Evolutionary conservation across 2,797 vertebrate species (phyloP).

Genomic region (Pogoniulus pusillus): DNA sequence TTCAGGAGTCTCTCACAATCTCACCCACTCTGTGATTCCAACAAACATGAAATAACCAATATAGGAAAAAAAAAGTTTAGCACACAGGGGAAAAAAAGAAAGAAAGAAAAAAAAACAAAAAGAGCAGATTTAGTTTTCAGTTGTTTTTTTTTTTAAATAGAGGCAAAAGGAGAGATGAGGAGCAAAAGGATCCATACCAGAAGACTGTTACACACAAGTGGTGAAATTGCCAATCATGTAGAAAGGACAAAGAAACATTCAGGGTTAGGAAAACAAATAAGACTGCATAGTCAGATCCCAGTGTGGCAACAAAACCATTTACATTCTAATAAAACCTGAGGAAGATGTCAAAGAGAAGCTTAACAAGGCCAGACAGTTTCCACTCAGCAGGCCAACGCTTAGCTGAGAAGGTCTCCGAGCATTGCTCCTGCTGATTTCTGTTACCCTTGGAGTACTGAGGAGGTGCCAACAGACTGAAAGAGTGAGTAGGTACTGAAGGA

Average conservation of each 20-base stretch:
- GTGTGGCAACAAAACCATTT: neutral
- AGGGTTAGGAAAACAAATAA: neutral
- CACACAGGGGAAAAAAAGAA: too few relatives aligned
- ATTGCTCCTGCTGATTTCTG: neutral
- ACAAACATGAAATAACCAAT: too few relatives aligned
- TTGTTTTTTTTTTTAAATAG: neutral
- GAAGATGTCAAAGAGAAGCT: conserved; percentile 7
- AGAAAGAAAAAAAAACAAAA: too few relatives aligned
- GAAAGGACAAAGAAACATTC: neutral
- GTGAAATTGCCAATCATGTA: neutral
- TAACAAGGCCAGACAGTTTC: conserved; percentile 12
- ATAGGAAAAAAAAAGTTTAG: too few relatives aligned
- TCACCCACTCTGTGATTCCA: too few relatives aligned
- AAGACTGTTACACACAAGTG: neutral
- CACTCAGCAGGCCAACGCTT: neutral
- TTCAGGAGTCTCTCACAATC: too few relatives aligned
- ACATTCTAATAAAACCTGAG: conserved; percentile 18
- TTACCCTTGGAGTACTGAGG: neutral
- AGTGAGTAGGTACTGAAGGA: neutral
- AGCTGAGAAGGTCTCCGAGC: neutral
- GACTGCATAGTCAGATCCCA: neutral
- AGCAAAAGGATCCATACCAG: neutral
- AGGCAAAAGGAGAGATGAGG: neutral
- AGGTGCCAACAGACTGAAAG: neutral
- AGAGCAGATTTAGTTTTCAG: too few relatives aligned